These are phyloP conservation scores for Myotis planiceps DNA, from an alignment of 2,797 vertebrate genomes.

Conservation along the genomic window DNA sequence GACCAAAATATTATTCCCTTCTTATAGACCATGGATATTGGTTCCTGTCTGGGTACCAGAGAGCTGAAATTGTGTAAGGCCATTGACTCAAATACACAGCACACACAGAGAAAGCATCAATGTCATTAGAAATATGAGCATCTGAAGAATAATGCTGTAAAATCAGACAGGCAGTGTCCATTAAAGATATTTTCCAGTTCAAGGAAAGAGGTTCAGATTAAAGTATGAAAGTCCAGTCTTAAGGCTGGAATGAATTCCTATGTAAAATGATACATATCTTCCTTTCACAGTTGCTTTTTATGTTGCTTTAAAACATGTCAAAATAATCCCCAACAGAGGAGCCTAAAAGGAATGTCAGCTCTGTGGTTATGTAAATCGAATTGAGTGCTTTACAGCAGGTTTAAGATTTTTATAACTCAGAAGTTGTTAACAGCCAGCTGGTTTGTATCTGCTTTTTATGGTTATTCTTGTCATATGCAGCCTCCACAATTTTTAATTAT, in stretches of 20 bases:
- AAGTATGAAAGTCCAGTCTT: slow-evolving; percentile 83
- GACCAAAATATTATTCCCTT: slow-evolving; percentile 70
- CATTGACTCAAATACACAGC: slow-evolving; percentile 37
- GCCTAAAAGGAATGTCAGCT: slow-evolving; percentile 89
- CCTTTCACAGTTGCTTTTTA: slow-evolving; percentile 89
- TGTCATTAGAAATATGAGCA: slow-evolving; percentile 81
- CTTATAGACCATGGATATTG: slow-evolving; percentile 43
- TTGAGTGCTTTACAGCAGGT: slow-evolving; percentile 91
- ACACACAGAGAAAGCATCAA: slow-evolving; percentile 46
- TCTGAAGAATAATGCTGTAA: slow-evolving; percentile 80
- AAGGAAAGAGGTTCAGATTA: slow-evolving; percentile 82
- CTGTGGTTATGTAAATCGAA: slow-evolving; percentile 92
- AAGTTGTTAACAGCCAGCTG: slow-evolving; percentile 93
- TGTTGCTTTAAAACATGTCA: slow-evolving; percentile 91
- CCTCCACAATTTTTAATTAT: slow-evolving; percentile 93
- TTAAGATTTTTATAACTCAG: slow-evolving; percentile 93
- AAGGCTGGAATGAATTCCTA: slow-evolving; percentile 86
- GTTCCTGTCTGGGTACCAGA: slow-evolving; percentile 53
- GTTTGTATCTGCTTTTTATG: slow-evolving; percentile 93
- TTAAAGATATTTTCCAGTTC: slow-evolving; percentile 82
- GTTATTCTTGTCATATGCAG: slow-evolving; percentile 92
- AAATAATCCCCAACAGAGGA: slow-evolving; percentile 89
- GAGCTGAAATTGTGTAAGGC: slow-evolving; percentile 63
- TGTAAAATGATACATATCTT: slow-evolving; percentile 88
- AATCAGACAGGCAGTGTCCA: slow-evolving; percentile 79